These are phyloP conservation scores for Hyphantria cunea DNA, from an alignment of 1,140 invertebrate species.

Conservation along the genomic window DNA sequence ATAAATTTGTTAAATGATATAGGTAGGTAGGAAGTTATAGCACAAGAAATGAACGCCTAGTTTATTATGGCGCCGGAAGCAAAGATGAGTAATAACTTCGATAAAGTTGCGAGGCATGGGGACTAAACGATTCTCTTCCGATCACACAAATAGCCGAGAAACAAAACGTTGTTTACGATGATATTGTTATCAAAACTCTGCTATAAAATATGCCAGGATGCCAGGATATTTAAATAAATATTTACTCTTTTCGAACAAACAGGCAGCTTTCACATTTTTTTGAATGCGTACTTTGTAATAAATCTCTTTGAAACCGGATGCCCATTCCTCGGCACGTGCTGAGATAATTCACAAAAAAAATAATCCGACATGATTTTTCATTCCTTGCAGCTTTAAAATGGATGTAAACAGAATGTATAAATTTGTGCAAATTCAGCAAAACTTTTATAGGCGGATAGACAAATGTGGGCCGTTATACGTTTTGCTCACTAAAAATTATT, in stretches of 20 bases:
- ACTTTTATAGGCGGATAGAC: too few relatives aligned
- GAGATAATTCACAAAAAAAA: slow-evolving; percentile 57
- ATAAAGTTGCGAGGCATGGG: slow-evolving; percentile 8
- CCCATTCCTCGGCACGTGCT: slow-evolving; percentile 34
- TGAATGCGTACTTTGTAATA: slow-evolving; percentile 37
- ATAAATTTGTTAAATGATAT: too few relatives aligned
- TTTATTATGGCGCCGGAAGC: neutral
- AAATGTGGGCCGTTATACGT: too few relatives aligned
- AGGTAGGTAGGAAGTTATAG: too few relatives aligned
- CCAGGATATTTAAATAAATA: slow-evolving; percentile 13
- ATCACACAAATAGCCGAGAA: neutral
- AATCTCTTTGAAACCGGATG: slow-evolving; percentile 27
- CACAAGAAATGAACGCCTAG: too few relatives aligned
- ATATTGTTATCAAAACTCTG: slow-evolving; percentile 7
- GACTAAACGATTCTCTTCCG: slow-evolving; percentile 18
- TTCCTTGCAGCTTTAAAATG: slow-evolving; percentile 39
- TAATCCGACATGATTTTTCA: slow-evolving; percentile 42
- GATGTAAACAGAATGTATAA: slow-evolving; percentile 15
- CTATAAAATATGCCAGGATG: neutral
- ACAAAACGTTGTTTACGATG: slow-evolving; percentile 20
- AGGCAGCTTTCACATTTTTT: slow-evolving; percentile 44
- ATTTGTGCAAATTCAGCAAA: too few relatives aligned
- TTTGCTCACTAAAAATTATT: too few relatives aligned
- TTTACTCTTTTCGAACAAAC: slow-evolving; percentile 16
- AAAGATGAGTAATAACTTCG: slow-evolving; percentile 4